Evolutionary conservation across 2,797 vertebrate genomes (phyloP), one percentile per base, ranked within the genome.

Genomic region (Aselliscus stoliczkanus): DNA sequence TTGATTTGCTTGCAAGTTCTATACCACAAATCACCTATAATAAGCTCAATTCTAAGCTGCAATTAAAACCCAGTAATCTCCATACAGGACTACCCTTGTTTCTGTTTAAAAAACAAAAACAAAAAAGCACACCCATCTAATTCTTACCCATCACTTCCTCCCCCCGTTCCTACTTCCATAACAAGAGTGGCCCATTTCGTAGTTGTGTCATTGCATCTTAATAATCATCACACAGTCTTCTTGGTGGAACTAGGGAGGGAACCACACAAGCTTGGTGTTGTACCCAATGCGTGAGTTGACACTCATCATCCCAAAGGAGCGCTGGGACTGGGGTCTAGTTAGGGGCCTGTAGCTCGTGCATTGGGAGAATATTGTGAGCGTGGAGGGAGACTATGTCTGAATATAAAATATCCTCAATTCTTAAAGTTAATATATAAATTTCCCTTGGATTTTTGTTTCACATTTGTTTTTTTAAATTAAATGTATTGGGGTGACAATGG

Each of bases 401-500:
- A n/a, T 37, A 52, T 2, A 86, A 94, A 86, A 75, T 27, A 52
- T 14, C 52, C 62, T 84, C 7, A 5, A 12, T 39, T 88, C 70
- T 86, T 50, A 44, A 86, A 54, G 34, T 69, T 34, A 67, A 88
- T 80, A 11, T 13, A 44, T 44, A 29, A 34, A 37, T 81, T 73
- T 76, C 25, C 54, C 82, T 75, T 69, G 50, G n/a, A 60, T 64
- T 84, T 90, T 87, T 58, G 62, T 76, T 75, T 89, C 81, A 11
- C 31, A 39, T 47, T 76, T 52, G 29, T 72, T 50, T 14, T 50
- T 50, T 50, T 50, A 14, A 50, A 50, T 50, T 50, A 50, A 50
- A 50, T 50, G 14, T 50, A 50, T 50, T 50, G 47, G 14, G 47
- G 47, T 50, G 47, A 50, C 47, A 50, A 50, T 50, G 47, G 47